These are phyloP conservation scores for Murina feae DNA, from an alignment of 2,113 vertebrate species.

Conservation along the genomic window DNA sequence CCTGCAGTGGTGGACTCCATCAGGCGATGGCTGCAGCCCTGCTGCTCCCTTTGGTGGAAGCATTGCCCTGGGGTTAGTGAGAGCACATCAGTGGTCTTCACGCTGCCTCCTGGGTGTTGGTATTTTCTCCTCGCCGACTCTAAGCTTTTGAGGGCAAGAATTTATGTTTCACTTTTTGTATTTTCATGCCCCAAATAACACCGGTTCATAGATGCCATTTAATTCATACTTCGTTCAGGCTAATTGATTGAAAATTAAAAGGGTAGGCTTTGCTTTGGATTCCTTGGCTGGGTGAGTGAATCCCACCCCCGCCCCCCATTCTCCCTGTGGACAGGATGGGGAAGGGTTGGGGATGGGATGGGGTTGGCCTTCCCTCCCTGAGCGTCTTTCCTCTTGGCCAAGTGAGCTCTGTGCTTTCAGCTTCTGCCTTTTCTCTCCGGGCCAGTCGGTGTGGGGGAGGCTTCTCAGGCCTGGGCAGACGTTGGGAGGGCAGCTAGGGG, in stretches of 20 bases:
- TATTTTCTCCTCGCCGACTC: neutral
- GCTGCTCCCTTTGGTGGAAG: neutral
- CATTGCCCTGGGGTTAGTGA: neutral
- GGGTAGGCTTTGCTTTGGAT: neutral
- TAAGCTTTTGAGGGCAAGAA: neutral
- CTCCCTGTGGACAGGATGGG: neutral
- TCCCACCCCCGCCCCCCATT: fast-evolving
- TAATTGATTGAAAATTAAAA: neutral
- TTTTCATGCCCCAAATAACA: neutral
- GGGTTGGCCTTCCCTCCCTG: neutral
- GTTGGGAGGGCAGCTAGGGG: neutral
- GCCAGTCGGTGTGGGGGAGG: neutral
- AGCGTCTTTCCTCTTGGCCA: neutral
- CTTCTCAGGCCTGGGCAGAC: neutral
- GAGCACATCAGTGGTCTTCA: neutral
- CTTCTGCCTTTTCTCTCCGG: neutral
- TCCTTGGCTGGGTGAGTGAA: neutral
- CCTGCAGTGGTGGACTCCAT: neutral
- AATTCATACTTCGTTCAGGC: neutral
- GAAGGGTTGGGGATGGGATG: neutral
- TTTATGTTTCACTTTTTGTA: neutral
- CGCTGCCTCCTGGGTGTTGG: neutral
- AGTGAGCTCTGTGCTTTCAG: neutral
- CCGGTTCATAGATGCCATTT: neutral
- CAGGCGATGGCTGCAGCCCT: neutral